Evolutionary conservation across 2,113 vertebrate species (phyloP).

Genomic region (Notarius quadriscutis): DNA sequence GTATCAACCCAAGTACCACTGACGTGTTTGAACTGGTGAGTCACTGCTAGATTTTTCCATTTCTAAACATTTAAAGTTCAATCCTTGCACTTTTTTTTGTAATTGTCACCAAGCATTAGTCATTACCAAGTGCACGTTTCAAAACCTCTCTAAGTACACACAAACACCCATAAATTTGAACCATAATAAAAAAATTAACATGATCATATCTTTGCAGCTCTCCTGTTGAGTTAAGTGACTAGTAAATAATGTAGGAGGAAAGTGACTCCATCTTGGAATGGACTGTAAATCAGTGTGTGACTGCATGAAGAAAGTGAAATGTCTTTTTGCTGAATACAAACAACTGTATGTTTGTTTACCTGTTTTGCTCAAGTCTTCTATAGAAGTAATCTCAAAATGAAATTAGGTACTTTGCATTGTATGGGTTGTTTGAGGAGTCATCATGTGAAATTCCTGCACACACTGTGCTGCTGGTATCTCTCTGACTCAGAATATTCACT

Average conservation of each 20-base stretch:
- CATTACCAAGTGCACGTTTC: background rate
- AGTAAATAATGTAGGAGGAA: background rate
- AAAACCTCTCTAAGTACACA: background rate
- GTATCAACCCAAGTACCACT: conserved; percentile 69
- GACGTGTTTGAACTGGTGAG: conserved; percentile 74
- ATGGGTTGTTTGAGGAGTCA: background rate
- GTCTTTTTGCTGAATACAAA: background rate
- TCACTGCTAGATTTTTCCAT: background rate
- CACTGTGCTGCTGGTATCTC: background rate
- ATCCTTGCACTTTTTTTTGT: background rate
- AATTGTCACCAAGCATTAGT: background rate
- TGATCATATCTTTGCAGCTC: background rate
- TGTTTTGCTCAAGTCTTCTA: background rate
- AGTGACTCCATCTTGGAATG: background rate
- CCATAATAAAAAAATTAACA: background rate
- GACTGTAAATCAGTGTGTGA: background rate
- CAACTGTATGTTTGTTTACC: background rate
- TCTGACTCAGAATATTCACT: background rate
- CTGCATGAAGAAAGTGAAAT: background rate
- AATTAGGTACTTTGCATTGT: background rate
- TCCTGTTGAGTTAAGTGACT: background rate
- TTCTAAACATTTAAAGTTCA: background rate
- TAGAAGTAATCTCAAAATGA: background rate
- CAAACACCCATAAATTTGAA: background rate
- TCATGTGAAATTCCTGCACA: background rate